A percentile compares a stretch with the other conserved stretches of the same genome.
Evolutionary conservation across 92 coral and sea anemone genomes (phyloP).

Genomic region (Bergia sp.): DNA sequence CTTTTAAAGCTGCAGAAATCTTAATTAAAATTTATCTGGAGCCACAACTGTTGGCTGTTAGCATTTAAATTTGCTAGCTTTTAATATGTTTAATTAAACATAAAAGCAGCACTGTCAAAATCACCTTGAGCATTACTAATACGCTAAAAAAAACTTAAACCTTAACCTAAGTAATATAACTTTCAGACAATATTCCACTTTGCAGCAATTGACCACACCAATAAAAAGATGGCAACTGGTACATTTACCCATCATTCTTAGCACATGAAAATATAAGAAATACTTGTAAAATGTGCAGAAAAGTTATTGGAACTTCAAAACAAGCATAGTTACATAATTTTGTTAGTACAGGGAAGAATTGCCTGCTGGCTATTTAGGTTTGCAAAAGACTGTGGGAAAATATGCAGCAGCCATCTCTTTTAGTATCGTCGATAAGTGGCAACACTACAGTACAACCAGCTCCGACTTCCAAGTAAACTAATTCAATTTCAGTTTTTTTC

Average conservation of each 20-base stretch:
- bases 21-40: background rate
- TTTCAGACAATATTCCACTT: background rate
- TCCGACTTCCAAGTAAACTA: background rate
- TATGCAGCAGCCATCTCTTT: background rate
- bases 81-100: background rate
- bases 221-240: slow-evolving; percentile 1
- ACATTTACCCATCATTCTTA: slow-evolving; percentile 11
- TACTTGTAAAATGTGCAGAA: slow-evolving; percentile 14
- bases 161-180: background rate
- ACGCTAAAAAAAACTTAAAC: background rate
- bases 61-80: background rate
- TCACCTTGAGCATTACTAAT: background rate
- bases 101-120: background rate
- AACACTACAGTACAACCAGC: background rate
- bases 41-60: background rate
- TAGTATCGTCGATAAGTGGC: background rate
- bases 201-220: slow-evolving; percentile 3
- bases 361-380: too few relatives aligned
- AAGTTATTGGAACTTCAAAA: background rate
- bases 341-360: too few relatives aligned
- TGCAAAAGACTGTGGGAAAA: background rate
- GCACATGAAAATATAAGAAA: slow-evolving; percentile 18
- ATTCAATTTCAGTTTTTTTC: slow-evolving; percentile 47
- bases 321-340: too few relatives aligned
- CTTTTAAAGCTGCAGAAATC: background rate